phyloP scores from a whole-genome alignment of 2,113 vertebrate species.

The Oncorhynchus nerka region DNA sequence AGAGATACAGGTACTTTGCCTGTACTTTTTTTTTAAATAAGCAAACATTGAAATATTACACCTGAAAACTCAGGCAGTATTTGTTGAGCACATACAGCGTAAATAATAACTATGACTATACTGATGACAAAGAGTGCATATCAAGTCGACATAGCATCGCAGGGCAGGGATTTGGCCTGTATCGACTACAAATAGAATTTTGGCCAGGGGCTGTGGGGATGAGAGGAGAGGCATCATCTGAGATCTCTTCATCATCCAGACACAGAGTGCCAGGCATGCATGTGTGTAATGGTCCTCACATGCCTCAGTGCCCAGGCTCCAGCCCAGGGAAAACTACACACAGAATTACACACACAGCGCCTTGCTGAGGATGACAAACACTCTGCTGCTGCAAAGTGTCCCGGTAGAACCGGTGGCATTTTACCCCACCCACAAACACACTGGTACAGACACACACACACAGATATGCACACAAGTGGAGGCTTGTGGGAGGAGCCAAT shows the following conservation, averaged over 20 bases:
- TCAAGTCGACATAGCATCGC: constrained; percentile 32
- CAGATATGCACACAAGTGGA: not conserved
- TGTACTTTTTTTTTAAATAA: no score
- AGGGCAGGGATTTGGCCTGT: constrained; percentile 20
- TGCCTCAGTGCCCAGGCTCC: constrained; percentile 49
- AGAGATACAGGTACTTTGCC: no score
- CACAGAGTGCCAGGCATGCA: constrained; percentile 42
- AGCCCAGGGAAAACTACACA: constrained; percentile 51
- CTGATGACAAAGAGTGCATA: not conserved
- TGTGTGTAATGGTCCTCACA: constrained; percentile 63
- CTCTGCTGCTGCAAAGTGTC: constrained; percentile 24
- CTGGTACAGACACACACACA: constrained; percentile 4
- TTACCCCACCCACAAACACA: constrained; percentile 32
- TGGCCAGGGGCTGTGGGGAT: constrained; percentile 45
- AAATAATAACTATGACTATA: not conserved
- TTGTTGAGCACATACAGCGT: no score
- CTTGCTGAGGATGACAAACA: constrained; percentile 35
- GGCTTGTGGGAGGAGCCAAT: no score
- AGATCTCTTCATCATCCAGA: constrained; percentile 68
- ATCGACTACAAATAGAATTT: constrained; percentile 31
- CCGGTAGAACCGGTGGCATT: constrained; percentile 53
- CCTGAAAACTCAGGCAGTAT: no score
- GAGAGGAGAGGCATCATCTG: constrained; percentile 34
- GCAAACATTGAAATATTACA: no score
- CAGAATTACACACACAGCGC: constrained; percentile 41